Conservation (phyloP, 2,113 vertebrate genomes). For the Galbula dea region DNA sequence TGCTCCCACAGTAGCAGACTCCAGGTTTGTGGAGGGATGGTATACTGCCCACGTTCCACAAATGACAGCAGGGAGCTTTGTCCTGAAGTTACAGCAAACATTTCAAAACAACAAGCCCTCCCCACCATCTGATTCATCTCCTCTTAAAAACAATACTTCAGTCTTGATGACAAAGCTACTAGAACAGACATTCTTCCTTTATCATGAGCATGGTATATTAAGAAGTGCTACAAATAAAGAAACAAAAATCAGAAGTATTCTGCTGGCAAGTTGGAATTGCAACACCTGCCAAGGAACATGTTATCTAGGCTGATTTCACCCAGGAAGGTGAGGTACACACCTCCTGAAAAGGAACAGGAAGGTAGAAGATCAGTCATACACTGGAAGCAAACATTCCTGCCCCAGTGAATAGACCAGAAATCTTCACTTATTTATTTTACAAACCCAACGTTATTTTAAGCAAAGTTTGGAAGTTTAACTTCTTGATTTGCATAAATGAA, state of each 20-base stretch:
- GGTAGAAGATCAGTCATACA: not conserved
- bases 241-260: not conserved
- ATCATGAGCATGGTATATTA: not conserved
- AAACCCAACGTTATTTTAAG: not conserved
- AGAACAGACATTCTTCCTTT: not conserved
- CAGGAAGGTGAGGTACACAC: not conserved
- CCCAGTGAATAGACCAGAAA: not conserved
- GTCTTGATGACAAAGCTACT: not conserved
- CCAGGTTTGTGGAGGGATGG: not conserved
- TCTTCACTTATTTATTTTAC: not conserved
- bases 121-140: not conserved
- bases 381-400: not conserved
- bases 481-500: not conserved
- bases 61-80: not conserved
- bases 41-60: not conserved
- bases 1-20: accelerated
- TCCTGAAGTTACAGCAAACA: not conserved
- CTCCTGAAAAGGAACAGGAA: not conserved
- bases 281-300: not conserved
- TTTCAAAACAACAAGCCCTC: not conserved
- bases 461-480: not conserved
- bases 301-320: not conserved
- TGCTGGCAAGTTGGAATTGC: not conserved
- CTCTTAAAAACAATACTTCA: not conserved
- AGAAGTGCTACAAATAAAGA: not conserved